These are phyloP conservation scores for Lamproptera curius DNA, from an alignment of 2,888 invertebrate species.

Conservation along the genomic window DNA sequence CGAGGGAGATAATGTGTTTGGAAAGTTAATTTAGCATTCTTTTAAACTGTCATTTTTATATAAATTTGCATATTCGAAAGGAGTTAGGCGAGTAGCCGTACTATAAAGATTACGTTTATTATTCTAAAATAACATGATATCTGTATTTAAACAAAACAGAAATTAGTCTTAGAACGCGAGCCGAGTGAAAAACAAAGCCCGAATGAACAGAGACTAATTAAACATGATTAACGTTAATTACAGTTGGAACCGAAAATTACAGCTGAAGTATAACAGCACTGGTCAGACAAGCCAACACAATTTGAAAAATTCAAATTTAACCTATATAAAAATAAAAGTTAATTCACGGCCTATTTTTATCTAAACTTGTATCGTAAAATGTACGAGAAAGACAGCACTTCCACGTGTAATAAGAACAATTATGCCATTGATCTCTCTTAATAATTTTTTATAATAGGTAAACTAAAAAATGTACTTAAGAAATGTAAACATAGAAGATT, in stretches of 20 bases:
- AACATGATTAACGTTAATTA: neutral
- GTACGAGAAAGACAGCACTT: neutral
- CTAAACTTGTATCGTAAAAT: neutral
- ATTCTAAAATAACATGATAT: neutral
- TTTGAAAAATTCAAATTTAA: neutral
- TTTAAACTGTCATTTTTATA: conserved; percentile 2
- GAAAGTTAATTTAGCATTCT: conserved; percentile 22
- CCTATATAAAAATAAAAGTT: neutral
- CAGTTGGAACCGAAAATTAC: neutral
- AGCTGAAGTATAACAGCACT: neutral
- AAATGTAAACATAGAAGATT: too few relatives aligned
- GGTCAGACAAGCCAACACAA: too few relatives aligned
- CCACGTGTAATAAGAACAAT: neutral
- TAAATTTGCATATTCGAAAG: conserved; percentile 12
- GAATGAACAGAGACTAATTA: neutral
- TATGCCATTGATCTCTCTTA: too few relatives aligned
- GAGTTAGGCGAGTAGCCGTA: neutral
- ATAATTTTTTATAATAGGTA: too few relatives aligned
- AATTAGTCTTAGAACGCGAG: neutral
- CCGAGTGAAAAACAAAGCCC: neutral
- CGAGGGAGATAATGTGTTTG: conserved; percentile 6
- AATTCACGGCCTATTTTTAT: too few relatives aligned
- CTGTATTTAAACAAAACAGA: neutral
- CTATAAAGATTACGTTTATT: neutral
- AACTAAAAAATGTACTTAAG: too few relatives aligned